Conservation (phyloP, 2,888 invertebrate species). For the Agrotis clavis region DNA sequence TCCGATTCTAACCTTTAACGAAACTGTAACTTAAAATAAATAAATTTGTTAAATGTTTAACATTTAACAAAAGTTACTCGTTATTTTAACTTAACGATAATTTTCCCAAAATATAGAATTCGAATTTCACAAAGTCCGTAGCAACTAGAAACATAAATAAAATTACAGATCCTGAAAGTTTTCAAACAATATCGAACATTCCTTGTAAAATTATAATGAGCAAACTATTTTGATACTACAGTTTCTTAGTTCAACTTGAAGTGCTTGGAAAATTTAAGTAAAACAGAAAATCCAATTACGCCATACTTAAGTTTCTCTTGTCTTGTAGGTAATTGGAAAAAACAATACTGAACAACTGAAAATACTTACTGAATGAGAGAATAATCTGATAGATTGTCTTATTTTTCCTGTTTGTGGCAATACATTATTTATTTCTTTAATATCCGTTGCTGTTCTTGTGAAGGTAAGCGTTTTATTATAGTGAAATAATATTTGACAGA, state of each 20-base stretch:
- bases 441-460: not conserved
- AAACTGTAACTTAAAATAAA: not conserved
- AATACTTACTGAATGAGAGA: constrained; percentile 9
- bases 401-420: constrained; percentile 4
- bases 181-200: constrained; percentile 11
- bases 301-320: constrained; percentile 33
- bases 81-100: not conserved
- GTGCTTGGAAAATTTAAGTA: constrained; percentile 27
- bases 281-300: constrained; percentile 41
- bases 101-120: not conserved
- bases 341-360: constrained; percentile 25
- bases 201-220: constrained; percentile 26
- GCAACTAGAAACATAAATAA: constrained; percentile 10
- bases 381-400: constrained; percentile 11
- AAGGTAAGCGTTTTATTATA: not conserved
- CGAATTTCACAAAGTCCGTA: constrained; percentile 9
- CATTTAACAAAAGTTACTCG: too few species aligned
- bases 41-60: not conserved
- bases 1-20: not conserved
- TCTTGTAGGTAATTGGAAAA: constrained; percentile 37
- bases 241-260: constrained; percentile 6
- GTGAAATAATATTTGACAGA: not conserved
- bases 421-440: not conserved
- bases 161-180: constrained; percentile 10
- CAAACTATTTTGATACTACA: constrained; percentile 22